These are phyloP conservation scores for Isotomurus palustris DNA, from an alignment of 2,888 invertebrate genomes.

Conservation along the genomic window DNA sequence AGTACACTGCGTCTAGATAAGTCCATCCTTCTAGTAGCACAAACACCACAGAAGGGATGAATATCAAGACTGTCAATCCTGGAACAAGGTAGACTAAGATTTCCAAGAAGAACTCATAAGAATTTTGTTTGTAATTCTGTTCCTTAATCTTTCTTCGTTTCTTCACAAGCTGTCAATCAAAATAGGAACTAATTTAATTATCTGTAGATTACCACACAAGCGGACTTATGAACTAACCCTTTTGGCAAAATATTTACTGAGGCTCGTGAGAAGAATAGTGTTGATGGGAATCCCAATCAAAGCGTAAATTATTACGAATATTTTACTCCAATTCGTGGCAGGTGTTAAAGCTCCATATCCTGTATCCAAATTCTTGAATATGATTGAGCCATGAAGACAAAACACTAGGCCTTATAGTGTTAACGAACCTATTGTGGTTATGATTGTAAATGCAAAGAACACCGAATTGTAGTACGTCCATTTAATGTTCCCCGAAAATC, in stretches of 20 bases:
- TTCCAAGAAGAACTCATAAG: constrained; percentile 70
- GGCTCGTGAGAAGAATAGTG: constrained; percentile 66
- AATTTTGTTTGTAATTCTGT: constrained; percentile 50
- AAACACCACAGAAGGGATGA: constrained; percentile 78
- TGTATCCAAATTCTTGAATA: constrained; percentile 48
- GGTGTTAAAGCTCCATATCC: constrained; percentile 88
- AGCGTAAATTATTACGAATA: constrained; percentile 82
- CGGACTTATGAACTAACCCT: constrained; percentile 58
- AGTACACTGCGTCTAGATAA: constrained; percentile 78
- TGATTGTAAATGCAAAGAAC: constrained; percentile 85
- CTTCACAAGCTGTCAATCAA: constrained; percentile 65
- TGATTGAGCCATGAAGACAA: neutral
- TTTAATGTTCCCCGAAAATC: constrained; percentile 50
- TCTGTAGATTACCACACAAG: neutral
- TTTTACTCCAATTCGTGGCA: constrained; percentile 69
- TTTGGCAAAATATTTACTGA: constrained; percentile 79
- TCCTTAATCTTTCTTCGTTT: constrained; percentile 74
- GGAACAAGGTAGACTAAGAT: constrained; percentile 81
- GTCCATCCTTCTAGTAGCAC: constrained; percentile 80
- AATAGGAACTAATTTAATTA: neutral
- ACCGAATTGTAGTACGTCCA: constrained; percentile 91
- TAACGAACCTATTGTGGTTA: constrained; percentile 77
- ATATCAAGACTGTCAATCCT: constrained; percentile 79
- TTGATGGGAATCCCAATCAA: constrained; percentile 81
- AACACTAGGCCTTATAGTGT: neutral